These are phyloP conservation scores for Eueides isabella DNA, from an alignment of 1,140 invertebrate genomes.

Conservation along the genomic window DNA sequence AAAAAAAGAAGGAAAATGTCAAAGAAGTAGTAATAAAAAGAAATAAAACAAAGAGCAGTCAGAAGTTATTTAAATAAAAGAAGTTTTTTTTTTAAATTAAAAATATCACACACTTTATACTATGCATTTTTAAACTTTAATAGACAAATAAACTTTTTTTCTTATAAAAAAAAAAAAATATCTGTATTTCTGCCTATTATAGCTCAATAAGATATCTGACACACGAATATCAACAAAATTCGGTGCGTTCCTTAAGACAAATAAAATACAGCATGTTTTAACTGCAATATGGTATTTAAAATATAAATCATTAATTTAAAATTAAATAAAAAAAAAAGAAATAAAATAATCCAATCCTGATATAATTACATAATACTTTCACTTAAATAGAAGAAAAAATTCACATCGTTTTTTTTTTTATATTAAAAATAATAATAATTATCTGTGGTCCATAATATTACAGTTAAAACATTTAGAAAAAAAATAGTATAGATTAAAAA, in stretches of 20 bases:
- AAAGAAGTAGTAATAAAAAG: background rate
- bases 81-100: background rate
- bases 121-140: conserved; percentile 6
- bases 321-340: background rate
- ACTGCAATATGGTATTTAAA: conserved; percentile 37
- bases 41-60: background rate
- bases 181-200: background rate
- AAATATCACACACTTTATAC: conserved; percentile 6
- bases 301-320: conserved; percentile 7
- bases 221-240: conserved; percentile 40
- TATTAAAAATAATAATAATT: conserved; percentile 15
- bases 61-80: background rate
- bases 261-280: conserved; percentile 25
- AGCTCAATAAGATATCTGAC: conserved; percentile 26
- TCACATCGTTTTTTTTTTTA: background rate
- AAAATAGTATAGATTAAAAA: conserved; percentile 10
- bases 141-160: conserved; percentile 7
- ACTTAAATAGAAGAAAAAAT: conserved; percentile 7
- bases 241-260: conserved; percentile 38
- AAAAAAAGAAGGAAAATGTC: background rate
- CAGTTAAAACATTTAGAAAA: conserved; percentile 34
- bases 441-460: conserved; percentile 27
- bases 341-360: conserved; percentile 7
- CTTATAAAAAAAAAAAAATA: background rate
- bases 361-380: conserved; percentile 16